Conservation (phyloP, 2,797 vertebrate genomes). For the Clarias laeviceps region DNA sequence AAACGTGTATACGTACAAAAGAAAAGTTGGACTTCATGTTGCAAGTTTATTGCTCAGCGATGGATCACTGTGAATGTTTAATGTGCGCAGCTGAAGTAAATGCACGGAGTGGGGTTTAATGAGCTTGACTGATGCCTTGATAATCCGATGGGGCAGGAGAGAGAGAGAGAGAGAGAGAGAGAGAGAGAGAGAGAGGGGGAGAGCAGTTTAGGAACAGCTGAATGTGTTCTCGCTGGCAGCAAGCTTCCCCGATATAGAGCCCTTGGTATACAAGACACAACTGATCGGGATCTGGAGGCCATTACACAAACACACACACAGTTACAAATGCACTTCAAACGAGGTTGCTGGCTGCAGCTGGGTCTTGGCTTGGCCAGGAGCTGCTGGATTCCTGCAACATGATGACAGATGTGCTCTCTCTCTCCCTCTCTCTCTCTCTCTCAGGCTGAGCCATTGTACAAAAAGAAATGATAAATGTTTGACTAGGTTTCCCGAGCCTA, state of each 20-base stretch:
- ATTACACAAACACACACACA: constrained; percentile 25
- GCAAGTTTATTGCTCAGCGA: constrained; percentile 33
- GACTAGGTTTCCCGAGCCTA: neutral
- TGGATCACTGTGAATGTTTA: constrained; percentile 28
- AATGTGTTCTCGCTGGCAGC: constrained; percentile 67
- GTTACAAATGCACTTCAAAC: constrained; percentile 38
- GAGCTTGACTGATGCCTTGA: constrained; percentile 50
- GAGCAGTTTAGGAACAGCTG: constrained; percentile 66
- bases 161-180: constrained; percentile 50
- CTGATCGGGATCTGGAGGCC: constrained; percentile 60
- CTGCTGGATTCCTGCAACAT: constrained; percentile 73
- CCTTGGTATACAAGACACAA: constrained; percentile 53
- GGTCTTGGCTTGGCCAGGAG: constrained; percentile 63
- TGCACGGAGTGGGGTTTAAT: constrained; percentile 28
- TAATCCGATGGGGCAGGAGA: constrained; percentile 28
- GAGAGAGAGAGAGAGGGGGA: neutral
- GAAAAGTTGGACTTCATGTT: constrained; percentile 2
- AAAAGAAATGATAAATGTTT: constrained; percentile 28
- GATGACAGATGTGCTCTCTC: constrained; percentile 63
- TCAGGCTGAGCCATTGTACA: constrained; percentile 6
- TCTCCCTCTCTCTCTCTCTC: neutral
- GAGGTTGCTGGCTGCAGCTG: constrained; percentile 59
- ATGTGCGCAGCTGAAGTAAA: constrained; percentile 36
- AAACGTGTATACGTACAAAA: constrained; percentile 15
- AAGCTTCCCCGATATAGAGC: constrained; percentile 58